A percentile compares a stretch with the other conserved stretches of the same genome.
Conservation (phyloP, 2,797 vertebrate species). For the Columba guinea region DNA sequence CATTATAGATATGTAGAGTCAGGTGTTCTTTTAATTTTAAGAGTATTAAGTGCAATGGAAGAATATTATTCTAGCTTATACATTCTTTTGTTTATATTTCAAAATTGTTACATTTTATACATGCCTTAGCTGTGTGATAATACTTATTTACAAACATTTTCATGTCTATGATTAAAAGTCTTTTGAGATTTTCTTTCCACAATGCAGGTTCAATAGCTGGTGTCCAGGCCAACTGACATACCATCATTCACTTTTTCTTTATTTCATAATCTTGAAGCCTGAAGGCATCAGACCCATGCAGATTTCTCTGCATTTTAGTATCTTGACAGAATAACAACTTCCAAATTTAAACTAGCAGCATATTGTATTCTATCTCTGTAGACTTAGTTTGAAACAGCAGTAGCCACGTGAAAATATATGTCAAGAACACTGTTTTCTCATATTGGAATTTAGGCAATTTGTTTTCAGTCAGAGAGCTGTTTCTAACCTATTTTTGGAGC, state of each 20-base stretch:
- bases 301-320: conserved; percentile 72
- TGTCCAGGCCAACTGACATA: conserved; percentile 59
- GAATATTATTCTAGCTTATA: conserved; percentile 27
- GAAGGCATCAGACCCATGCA: conserved; percentile 72
- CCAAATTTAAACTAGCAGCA: conserved; percentile 59
- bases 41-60: conserved; percentile 17
- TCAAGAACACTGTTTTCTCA: conserved; percentile 84
- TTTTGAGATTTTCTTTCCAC: conserved; percentile 38
- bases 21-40: conserved; percentile 55
- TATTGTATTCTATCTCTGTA: conserved; percentile 73
- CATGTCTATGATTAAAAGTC: conserved; percentile 37
- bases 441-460: conserved; percentile 90
- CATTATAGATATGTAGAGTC: conserved; percentile 35
- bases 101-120: background rate
- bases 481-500: conserved; percentile 94
- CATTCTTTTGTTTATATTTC: conserved; percentile 28
- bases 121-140: background rate
- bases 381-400: conserved; percentile 65
- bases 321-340: conserved; percentile 73
- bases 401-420: conserved; percentile 80
- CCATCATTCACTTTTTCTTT: conserved; percentile 74
- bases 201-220: conserved; percentile 37
- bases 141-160: conserved; percentile 32
- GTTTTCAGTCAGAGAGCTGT: conserved; percentile 88
- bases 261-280: conserved; percentile 74